Evolutionary conservation across 2,797 vertebrate genomes (phyloP).

Genomic region (Danio tinwini): DNA sequence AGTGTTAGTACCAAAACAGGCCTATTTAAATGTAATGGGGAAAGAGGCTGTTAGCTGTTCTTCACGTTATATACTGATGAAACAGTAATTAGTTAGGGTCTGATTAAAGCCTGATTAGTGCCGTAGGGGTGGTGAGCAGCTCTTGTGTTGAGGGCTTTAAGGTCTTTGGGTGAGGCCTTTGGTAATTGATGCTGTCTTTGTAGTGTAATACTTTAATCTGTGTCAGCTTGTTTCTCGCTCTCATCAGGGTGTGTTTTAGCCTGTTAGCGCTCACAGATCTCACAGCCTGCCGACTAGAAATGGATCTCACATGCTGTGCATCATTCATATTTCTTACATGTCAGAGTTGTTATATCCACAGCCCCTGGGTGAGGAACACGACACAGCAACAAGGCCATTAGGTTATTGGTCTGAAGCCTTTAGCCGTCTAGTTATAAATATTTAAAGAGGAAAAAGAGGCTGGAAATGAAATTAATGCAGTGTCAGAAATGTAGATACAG

Average conservation of each 20-base stretch:
- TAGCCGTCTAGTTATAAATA: slow-evolving; percentile 25
- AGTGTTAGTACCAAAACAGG: slow-evolving; percentile 20
- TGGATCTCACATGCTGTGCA: slow-evolving; percentile 38
- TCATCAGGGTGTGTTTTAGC: slow-evolving; percentile 33
- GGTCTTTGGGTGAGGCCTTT: slow-evolving; percentile 48
- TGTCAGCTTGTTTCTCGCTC: slow-evolving; percentile 44
- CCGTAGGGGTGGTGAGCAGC: slow-evolving; percentile 26
- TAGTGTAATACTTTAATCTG: slow-evolving; percentile 54
- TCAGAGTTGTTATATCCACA: slow-evolving; percentile 34
- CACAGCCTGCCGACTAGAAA: background rate
- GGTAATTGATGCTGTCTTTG: slow-evolving; percentile 56
- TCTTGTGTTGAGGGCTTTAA: slow-evolving; percentile 41
- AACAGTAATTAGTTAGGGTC: slow-evolving; percentile 28
- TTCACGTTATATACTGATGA: slow-evolving; percentile 18
- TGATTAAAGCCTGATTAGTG: slow-evolving; percentile 50
- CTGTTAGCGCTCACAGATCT: slow-evolving; percentile 34
- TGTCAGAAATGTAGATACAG: slow-evolving; percentile 28
- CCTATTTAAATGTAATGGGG: slow-evolving; percentile 27
- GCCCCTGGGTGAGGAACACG: slow-evolving; percentile 15
- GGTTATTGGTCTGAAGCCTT: slow-evolving; percentile 28
- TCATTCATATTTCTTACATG: slow-evolving; percentile 44
- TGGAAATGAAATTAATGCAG: slow-evolving; percentile 15
- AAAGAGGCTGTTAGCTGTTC: slow-evolving; percentile 21
- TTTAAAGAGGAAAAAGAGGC: slow-evolving; percentile 14
- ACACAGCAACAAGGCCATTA: slow-evolving; percentile 25